Evolutionary conservation across 2,113 vertebrate genomes (phyloP).

Genomic region (Phalacrocorax aristotelis): DNA sequence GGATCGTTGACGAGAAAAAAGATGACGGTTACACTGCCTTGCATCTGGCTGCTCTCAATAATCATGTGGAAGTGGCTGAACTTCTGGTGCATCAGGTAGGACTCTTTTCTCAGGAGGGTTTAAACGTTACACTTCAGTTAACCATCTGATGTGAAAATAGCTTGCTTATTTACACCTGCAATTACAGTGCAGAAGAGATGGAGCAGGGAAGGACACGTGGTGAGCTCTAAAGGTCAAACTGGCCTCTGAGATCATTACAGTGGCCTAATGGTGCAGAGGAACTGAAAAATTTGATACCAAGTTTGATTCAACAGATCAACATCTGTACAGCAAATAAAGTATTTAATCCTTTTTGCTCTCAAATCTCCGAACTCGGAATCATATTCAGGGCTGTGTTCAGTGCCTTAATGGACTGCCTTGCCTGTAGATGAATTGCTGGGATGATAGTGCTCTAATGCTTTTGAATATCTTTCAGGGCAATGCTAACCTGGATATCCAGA

Average conservation of each 20-base stretch:
- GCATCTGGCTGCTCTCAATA: slow-evolving; percentile 97
- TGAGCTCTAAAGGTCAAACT: neutral
- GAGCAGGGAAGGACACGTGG: neutral
- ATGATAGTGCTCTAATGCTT: neutral
- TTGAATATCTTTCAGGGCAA: slow-evolving; percentile 81
- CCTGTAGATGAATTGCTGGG: neutral
- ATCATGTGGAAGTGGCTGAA: slow-evolving; percentile 98
- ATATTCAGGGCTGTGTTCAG: neutral
- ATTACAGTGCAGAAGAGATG: neutral
- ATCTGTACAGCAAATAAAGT: neutral
- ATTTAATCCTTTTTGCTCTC: neutral
- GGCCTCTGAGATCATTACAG: neutral
- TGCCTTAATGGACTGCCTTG: neutral
- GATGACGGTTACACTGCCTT: slow-evolving; percentile 98
- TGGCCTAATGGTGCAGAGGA: neutral
- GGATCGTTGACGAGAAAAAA: slow-evolving; percentile 99
- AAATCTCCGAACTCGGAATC: neutral
- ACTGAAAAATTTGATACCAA: neutral
- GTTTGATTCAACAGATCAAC: neutral
- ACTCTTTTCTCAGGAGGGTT: neutral
- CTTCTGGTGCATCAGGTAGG: slow-evolving; percentile 96
- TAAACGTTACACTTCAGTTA: slow-evolving; percentile 7
- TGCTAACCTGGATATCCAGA: slow-evolving; percentile 98
- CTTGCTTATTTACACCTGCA: neutral
- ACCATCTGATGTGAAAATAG: neutral